A percentile compares a stretch with the other conserved stretches of the same genome.
phyloP scores from a whole-genome alignment of 2,888 invertebrate species.

The Melanchra persicariae region DNA sequence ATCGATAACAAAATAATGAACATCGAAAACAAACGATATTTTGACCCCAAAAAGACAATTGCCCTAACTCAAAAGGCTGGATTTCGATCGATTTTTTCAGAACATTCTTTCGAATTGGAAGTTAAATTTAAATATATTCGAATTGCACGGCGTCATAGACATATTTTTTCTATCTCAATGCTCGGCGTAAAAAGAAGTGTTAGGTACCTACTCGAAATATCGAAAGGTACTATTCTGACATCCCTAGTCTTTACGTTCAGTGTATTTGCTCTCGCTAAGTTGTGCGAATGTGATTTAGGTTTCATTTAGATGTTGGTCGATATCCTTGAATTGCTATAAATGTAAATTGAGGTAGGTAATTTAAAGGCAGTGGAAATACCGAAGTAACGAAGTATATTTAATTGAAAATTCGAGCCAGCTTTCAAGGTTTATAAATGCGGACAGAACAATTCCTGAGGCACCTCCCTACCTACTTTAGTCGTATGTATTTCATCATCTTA shows the following conservation, averaged over 20 bases:
- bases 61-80: not conserved
- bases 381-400: not conserved
- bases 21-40: not conserved
- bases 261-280: constrained; percentile 5
- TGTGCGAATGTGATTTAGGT: constrained; percentile 22
- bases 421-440: constrained; percentile 7
- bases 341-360: constrained; percentile 9
- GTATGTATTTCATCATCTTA: no score
- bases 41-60: not conserved
- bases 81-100: no score
- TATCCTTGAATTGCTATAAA: constrained; percentile 35
- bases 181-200: no score
- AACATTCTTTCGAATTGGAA: no score
- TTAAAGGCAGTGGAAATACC: not conserved
- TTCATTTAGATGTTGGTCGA: constrained; percentile 18
- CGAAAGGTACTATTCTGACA: not conserved
- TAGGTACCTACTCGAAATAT: not conserved
- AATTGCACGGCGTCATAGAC: not conserved
- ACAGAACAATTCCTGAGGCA: no score
- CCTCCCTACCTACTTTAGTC: no score
- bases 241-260: not conserved
- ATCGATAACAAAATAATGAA: not conserved
- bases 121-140: not conserved
- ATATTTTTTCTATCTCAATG: no score
- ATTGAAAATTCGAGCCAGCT: not conserved